These are phyloP conservation scores for Cyprinodon brontotheroides DNA, from an alignment of 2,113 vertebrate genomes.

Conservation along the genomic window DNA sequence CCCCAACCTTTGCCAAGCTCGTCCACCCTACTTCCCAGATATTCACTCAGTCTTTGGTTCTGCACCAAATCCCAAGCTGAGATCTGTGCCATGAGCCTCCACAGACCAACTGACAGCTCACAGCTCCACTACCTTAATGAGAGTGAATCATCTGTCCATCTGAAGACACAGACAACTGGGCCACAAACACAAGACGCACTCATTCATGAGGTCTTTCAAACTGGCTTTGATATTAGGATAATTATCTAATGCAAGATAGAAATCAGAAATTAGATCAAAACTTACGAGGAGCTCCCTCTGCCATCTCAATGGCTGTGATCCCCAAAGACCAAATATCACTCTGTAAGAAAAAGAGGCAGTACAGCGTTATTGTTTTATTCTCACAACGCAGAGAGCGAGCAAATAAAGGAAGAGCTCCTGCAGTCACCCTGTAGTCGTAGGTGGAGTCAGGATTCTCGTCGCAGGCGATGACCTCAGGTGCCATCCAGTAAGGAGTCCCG, in stretches of 20 bases:
- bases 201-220: slow-evolving; percentile 54
- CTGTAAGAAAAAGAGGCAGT: slow-evolving; percentile 64
- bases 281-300: slow-evolving; percentile 93
- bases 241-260: slow-evolving; percentile 7
- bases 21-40: not conserved
- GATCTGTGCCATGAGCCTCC: slow-evolving; percentile 56
- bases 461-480: slow-evolving; percentile 92
- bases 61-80: slow-evolving; percentile 32
- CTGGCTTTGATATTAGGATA: slow-evolving; percentile 18
- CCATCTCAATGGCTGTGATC: slow-evolving; percentile 96
- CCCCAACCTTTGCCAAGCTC: slow-evolving; percentile 1
- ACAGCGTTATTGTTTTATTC: not conserved
- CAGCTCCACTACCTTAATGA: slow-evolving; percentile 67
- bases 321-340: slow-evolving; percentile 94
- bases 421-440: slow-evolving; percentile 89
- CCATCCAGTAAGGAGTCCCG: slow-evolving; percentile 96
- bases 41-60: slow-evolving; percentile 29
- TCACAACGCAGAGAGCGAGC: not conserved
- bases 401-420: not conserved
- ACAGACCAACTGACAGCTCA: slow-evolving; percentile 66
- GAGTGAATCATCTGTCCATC: slow-evolving; percentile 70
- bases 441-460: slow-evolving; percentile 94
- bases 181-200: slow-evolving; percentile 45
- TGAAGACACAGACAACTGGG: slow-evolving; percentile 57
- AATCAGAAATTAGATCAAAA: slow-evolving; percentile 22